These are phyloP conservation scores for Chloropsis cyanopogon DNA, from an alignment of 2,113 vertebrate species.

Conservation along the genomic window DNA sequence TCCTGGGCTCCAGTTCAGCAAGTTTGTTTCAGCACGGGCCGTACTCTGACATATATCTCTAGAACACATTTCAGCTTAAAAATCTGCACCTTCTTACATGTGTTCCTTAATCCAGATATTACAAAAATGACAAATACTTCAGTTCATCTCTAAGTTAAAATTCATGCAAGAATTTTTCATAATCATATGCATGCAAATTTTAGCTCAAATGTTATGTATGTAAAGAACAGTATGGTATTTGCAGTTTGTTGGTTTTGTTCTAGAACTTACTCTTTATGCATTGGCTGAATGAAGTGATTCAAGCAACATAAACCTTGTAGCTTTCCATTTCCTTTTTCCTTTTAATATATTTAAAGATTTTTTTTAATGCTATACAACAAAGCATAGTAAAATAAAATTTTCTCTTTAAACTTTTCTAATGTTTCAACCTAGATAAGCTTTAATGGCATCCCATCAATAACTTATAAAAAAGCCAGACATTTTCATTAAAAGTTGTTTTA, in stretches of 20 bases:
- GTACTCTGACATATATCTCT: not conserved
- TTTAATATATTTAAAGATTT: not conserved
- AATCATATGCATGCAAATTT: not conserved
- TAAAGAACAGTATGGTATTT: not conserved
- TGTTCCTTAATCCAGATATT: not conserved
- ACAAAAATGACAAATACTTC: not conserved
- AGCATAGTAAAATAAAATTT: not conserved
- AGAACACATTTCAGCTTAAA: rapidly evolving
- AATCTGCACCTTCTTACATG: not conserved
- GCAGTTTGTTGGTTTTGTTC: not conserved
- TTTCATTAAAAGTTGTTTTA: not conserved
- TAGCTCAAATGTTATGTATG: not conserved
- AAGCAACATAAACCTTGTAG: not conserved
- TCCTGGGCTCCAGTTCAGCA: not conserved
- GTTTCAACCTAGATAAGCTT: not conserved
- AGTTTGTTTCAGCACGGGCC: not conserved
- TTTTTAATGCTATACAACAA: not conserved
- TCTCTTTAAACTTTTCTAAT: not conserved
- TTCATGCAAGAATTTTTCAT: not conserved
- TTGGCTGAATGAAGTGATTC: not conserved
- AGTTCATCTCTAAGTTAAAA: not conserved
- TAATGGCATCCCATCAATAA: not conserved
- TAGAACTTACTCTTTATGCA: not conserved
- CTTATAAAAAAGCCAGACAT: not conserved
- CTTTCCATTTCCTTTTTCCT: not conserved